Base-by-base conservation (phyloP, 2,888 invertebrate species). In the Acanthosoma haemorrhoidale region DNA sequence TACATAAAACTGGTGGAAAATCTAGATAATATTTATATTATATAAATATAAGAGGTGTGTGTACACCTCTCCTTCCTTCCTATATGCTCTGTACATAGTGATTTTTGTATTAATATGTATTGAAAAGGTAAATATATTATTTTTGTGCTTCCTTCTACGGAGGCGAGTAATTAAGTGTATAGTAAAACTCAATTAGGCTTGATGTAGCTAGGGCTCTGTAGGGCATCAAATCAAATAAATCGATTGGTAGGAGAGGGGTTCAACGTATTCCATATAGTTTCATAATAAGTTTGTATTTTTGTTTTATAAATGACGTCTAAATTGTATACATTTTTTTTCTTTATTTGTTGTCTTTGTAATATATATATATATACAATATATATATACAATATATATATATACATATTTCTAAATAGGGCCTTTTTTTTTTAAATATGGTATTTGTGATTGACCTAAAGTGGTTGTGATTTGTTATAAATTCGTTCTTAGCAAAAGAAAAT, bases 41-140 rank as follows among this genome's bases (percentile, higher is more conserved):
- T 64, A 64, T 41, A 64, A 41, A 67, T 57, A 67, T 67, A 34
- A 57, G 57, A 67, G 67, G 67, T 51, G 67, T 34, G 29, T 51
- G 13, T 31, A 68, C 63, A 32, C 57, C 68, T 71, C 68, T 58
- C 59, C 39, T 69, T 71, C 69, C 71, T 69, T 71, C 71, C 69
- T 69, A 66, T 67, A 64, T 71, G 71, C 71, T 71, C 69, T 71
- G 71, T 71, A 69, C 58, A 71, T 71, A 69, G 66, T 66, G 51
- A 71, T 69, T 69, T 69, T 71, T 69, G 60, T 71, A 71, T 66
- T 59, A 59, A 69, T 66, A 69, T 69, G 69, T 69, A 69, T 61
- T 61, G 68, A 63, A 68, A 69, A 63, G 43, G 64, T 68, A 61
- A 63, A 67, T 58, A 66, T 70, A 16, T 69, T 71, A 69, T 69